Conservation (phyloP, 2,113 vertebrate species). For the Solea solea region DNA sequence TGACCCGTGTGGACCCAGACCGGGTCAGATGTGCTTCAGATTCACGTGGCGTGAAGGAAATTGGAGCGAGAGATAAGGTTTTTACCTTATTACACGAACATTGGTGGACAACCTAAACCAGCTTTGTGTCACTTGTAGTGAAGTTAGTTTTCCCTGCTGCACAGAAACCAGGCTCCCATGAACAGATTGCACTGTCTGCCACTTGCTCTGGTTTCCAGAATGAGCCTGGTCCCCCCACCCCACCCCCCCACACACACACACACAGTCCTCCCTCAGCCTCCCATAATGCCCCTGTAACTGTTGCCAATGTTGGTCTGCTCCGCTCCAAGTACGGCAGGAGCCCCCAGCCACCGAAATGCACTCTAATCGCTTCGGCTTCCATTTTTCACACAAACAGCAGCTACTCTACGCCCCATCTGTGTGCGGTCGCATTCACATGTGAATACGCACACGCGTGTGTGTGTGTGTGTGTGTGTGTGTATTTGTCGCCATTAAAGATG, state of each 20-base stretch:
- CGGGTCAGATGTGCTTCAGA: too few relatives aligned
- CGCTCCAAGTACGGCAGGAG: conserved; percentile 67
- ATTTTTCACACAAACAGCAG: conserved; percentile 62
- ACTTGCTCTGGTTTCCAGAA: conserved; percentile 67
- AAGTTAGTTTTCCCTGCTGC: conserved; percentile 65
- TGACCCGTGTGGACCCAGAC: too few relatives aligned
- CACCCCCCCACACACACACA: conserved; percentile 24
- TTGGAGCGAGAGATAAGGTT: too few relatives aligned
- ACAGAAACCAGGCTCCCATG: conserved; percentile 65
- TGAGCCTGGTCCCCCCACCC: not conserved
- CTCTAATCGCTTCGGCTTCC: conserved; percentile 70
- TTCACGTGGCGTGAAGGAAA: too few relatives aligned
- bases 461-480: conserved; percentile 15
- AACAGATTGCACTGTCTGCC: conserved; percentile 81
- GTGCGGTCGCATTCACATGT: conserved; percentile 26
- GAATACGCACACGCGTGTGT: not conserved
- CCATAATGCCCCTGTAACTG: conserved; percentile 58
- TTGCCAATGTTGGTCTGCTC: conserved; percentile 65
- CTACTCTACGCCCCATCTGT: conserved; percentile 67
- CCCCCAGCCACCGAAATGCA: conserved; percentile 62
- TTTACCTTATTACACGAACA: too few relatives aligned
- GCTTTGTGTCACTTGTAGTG: conserved; percentile 30
- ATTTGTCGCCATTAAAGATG: conserved; percentile 39
- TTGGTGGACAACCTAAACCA: too few relatives aligned
- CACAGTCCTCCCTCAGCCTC: conserved; percentile 23